Base-by-base conservation (phyloP, 1,140 invertebrate genomes). In the Eumeta japonica region DNA sequence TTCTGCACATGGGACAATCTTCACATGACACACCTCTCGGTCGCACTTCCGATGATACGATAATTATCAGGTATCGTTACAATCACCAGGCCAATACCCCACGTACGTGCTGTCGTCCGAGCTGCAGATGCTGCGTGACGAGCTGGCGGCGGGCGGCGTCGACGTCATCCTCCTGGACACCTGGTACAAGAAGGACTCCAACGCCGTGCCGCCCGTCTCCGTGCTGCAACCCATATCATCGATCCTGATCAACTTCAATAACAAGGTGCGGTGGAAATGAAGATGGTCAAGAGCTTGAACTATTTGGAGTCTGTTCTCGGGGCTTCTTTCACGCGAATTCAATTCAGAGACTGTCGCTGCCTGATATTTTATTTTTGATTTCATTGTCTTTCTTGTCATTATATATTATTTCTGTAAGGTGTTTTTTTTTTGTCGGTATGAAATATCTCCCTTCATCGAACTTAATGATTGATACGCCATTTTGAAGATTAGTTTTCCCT, bases 171-270 rank as follows among this genome's bases (percentile, higher is more conserved):
- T 95, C 2, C 76, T 98, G 24, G 92, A 97, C 57, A 87, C 83
- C 4, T 98, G 96, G 96, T 98, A 98, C 67, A 88, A 92, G 59
- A 92, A 94, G 63, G 96, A 99, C 58, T 87, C 87, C 31, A 99
- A 98, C 63, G 90, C 93, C 0, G 94, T 98, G 2, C 90, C 90
- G 1, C 86, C 93, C 0, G 88, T 94, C 1, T 97, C 91, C 16
- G 88, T 97, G 14, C 74, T 98, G 1, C 95, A 98, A 58, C 94
- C 95, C 0, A 98, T 98, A 45, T 97, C 94, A 3, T 96, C 94
- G 1, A 97, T 98, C 58, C 75, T 97, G 4, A 86, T 95, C 42
- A 97, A 98, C 65, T 99, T 98, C 58, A 98, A 97, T 62, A 98
- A 98, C 55, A 98, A 98, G 83, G 94, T 95, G 67, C 46, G 11